Evolutionary conservation across 2,113 vertebrate genomes (phyloP), one percentile per base, ranked within the genome.

Genomic region (Pampusana beccarii): DNA sequence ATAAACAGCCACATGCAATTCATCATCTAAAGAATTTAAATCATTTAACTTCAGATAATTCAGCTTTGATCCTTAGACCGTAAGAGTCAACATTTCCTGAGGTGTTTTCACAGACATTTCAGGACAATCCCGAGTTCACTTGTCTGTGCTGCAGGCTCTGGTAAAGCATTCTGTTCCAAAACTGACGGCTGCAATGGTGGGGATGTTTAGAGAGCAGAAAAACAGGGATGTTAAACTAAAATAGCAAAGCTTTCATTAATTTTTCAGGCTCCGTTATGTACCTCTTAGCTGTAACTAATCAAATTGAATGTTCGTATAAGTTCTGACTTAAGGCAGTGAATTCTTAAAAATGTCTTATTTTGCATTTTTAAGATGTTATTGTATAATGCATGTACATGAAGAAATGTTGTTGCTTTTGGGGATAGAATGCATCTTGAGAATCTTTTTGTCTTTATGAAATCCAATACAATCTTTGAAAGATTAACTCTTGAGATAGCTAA

Each of bases 21-120:
- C 93, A 92, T 94, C 94, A 94, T 93, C 82, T 93, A 53, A 96
- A 95, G 79, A 96, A 95, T 94, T 96, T 92, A 81, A 96, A 95
- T 94, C 19, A 91, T 96, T 95, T 90, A 66, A 44, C 82, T 80
- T 67, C 88, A 95, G 93, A 96, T 95, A 95, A 96, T 93, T 97
- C 94, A 86, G 93, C 92, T 97, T 98, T 98, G 95, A 95, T 94
- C 96, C 91, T 66, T 40, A 60, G 48, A 74, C 91, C 92, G 74
- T 80, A 88, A 72, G 78, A 95, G 79, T 72, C 93, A 90, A 80
- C 90, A 75, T 97, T 94, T 97, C 93, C 92, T 80, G 80, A 95
- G 94, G 81, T 93, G 62, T 73, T 93, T 93, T 80, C 87, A 90
- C 72, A 96, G 94, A 36, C 74, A 84, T 96, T 89, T 84, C 88